phyloP scores from a whole-genome alignment of 2,797 vertebrate genomes.

The Chromis chromis region DNA sequence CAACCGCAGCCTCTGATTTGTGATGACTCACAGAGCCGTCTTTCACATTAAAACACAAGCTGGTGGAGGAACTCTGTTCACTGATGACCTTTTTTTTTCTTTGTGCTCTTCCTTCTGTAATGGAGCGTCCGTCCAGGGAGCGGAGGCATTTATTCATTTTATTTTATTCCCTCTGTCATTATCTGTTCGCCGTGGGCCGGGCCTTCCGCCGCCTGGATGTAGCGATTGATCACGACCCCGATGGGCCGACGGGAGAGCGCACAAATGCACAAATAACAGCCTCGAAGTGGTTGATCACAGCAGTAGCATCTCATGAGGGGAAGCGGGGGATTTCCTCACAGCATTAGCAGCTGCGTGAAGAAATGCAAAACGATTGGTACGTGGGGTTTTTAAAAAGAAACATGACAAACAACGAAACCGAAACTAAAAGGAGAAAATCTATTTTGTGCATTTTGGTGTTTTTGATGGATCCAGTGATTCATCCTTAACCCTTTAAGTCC shows the following conservation, averaged over 20 bases:
- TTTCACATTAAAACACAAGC: slow-evolving; percentile 11
- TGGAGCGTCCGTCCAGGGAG: background rate
- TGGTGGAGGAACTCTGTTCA: background rate
- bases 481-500: no score
- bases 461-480: no score
- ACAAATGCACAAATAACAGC: background rate
- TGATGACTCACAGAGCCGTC: slow-evolving; percentile 42
- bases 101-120: background rate
- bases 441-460: no score
- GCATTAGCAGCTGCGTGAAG: slow-evolving; percentile 8
- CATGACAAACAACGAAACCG: background rate
- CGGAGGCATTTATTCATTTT: background rate
- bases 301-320: background rate
- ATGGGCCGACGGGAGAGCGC: background rate
- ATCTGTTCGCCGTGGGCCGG: slow-evolving; percentile 26
- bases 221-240: slow-evolving; percentile 38
- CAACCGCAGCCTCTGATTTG: slow-evolving; percentile 16
- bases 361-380: background rate
- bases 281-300: background rate
- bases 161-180: slow-evolving; percentile 6
- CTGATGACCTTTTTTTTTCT: background rate
- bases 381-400: slow-evolving; percentile 2
- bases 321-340: slow-evolving; percentile 39
- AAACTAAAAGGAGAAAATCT: background rate
- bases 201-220: slow-evolving; percentile 26